These are phyloP conservation scores for Miltochrista miniata DNA, from an alignment of 2,888 invertebrate species.

Conservation along the genomic window DNA sequence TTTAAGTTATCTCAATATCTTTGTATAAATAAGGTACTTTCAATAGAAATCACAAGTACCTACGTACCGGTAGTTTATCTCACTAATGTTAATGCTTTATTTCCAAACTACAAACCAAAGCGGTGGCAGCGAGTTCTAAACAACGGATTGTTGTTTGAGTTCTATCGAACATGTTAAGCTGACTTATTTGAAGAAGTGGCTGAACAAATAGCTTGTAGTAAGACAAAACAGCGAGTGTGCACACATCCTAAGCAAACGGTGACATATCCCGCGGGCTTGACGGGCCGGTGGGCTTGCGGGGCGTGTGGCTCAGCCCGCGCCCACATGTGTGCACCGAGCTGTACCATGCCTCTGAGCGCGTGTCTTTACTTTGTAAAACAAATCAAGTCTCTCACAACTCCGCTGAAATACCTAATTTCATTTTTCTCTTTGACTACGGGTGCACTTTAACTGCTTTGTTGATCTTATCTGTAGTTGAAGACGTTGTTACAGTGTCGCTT, in stretches of 20 bases:
- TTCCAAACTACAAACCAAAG: not conserved
- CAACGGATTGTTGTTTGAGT: slow-evolving; percentile 33
- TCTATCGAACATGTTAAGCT: slow-evolving; percentile 29
- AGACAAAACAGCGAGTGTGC: slow-evolving; percentile 41
- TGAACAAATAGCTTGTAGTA: slow-evolving; percentile 41
- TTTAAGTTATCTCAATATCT: no score
- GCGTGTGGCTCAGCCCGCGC: not conserved
- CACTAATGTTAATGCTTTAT: no score
- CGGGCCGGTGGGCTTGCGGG: no score
- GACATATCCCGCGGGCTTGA: slow-evolving; percentile 6
- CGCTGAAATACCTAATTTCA: not conserved
- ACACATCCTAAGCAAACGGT: slow-evolving; percentile 56
- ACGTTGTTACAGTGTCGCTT: no score
- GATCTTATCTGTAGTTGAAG: not conserved
- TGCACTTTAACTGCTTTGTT: no score
- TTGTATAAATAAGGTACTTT: no score
- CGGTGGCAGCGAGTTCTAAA: not conserved
- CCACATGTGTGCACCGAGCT: not conserved
- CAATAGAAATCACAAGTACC: no score
- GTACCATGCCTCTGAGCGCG: not conserved
- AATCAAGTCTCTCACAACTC: not conserved
- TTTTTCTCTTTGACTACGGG: not conserved
- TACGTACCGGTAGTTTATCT: no score
- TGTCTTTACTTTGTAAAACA: not conserved
- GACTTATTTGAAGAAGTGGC: slow-evolving; percentile 41